These are phyloP conservation scores for Siphamia tubifer DNA, from an alignment of 2,113 vertebrate genomes.

Conservation along the genomic window DNA sequence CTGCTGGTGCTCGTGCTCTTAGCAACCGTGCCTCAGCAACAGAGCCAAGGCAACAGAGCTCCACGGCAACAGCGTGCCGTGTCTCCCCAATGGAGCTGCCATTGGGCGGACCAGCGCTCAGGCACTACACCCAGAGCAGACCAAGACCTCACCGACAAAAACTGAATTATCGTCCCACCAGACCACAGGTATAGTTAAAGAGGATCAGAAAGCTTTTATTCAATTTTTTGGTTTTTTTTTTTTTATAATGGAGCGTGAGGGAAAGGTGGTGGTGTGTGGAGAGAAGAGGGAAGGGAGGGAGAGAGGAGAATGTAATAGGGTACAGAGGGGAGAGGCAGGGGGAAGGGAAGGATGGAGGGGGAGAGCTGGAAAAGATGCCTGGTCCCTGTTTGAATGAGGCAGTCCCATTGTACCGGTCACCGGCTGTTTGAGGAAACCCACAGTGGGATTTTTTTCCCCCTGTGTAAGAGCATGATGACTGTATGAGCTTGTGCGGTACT, in stretches of 20 bases:
- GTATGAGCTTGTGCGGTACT: constrained; percentile 1
- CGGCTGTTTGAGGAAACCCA: constrained; percentile 47
- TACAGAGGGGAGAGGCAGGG: constrained; percentile 72
- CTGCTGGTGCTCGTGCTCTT: constrained; percentile 74
- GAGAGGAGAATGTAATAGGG: constrained; percentile 55
- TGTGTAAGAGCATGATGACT: not conserved
- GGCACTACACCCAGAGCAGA: constrained; percentile 80
- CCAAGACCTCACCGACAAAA: constrained; percentile 78
- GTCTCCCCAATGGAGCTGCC: constrained; percentile 81
- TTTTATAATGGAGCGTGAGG: constrained; percentile 45
- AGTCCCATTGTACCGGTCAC: constrained; percentile 61
- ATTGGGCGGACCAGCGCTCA: constrained; percentile 77
- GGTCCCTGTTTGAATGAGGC: constrained; percentile 60
- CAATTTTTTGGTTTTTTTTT: constrained; percentile 17
- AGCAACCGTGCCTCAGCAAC: constrained; percentile 79
- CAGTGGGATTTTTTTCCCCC: constrained; percentile 22
- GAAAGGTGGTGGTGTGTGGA: constrained; percentile 42
- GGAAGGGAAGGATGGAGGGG: constrained; percentile 68
- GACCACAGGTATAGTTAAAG: constrained; percentile 68
- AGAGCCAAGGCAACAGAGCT: constrained; percentile 72
- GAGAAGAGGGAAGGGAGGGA: constrained; percentile 64
- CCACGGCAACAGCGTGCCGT: constrained; percentile 78
- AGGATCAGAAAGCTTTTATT: constrained; percentile 17
- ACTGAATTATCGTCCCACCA: constrained; percentile 75
- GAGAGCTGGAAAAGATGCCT: constrained; percentile 64